A percentile compares a stretch with the other conserved stretches of the same genome.
Conservation (phyloP, 2,113 vertebrate genomes). For the Vicugna pacos region DNA sequence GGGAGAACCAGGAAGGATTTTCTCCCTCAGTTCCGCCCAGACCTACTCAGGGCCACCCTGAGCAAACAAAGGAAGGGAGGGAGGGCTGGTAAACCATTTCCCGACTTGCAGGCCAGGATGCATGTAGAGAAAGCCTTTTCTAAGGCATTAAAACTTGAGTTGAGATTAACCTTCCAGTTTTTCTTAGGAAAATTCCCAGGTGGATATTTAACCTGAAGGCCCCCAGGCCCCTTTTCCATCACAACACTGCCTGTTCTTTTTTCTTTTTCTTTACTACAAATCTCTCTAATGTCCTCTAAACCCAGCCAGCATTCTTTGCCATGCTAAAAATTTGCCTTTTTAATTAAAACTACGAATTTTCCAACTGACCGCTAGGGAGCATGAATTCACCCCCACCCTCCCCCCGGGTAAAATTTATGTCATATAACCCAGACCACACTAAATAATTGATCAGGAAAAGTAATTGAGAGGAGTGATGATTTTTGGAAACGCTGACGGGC, state of each 20-base stretch:
- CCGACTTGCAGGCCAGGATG: not conserved
- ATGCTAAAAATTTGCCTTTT: conserved; percentile 23
- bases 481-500: not conserved
- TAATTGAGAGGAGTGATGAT: not conserved
- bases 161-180: not conserved
- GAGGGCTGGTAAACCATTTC: not conserved
- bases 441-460: conserved; percentile 57
- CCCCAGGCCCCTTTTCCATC: not conserved
- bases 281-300: not conserved
- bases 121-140: not conserved
- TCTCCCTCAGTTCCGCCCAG: not conserved
- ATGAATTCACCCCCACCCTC: too few relatives aligned
- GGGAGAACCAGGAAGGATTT: conserved; percentile 36
- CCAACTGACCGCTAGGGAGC: not conserved
- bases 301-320: not conserved
- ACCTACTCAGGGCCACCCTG: not conserved
- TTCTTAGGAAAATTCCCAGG: conserved; percentile 6
- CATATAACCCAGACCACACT: not conserved
- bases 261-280: not conserved
- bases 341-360: conserved; percentile 26
- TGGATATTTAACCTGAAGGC: conserved; percentile 58
- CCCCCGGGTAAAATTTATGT: not conserved
- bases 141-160: not conserved
- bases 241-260: not conserved
- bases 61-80: not conserved